Base-by-base conservation (phyloP, 2,888 invertebrate species). In the Drosophila mayaguana region DNA sequence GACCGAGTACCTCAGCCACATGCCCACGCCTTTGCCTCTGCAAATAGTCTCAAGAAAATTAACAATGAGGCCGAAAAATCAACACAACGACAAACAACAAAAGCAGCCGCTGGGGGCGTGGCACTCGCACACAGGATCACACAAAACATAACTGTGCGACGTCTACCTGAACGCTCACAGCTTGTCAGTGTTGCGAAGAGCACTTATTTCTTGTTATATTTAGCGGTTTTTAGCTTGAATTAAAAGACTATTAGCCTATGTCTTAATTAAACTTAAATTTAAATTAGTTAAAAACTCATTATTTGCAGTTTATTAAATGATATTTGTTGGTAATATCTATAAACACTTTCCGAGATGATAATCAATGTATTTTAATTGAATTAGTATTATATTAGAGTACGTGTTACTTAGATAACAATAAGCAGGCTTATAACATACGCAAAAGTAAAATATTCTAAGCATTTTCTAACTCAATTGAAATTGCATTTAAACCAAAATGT, bases 111-210 rank as follows among this genome's bases (percentile, higher is more conserved):
- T 18, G 22, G 28, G 28, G 71, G 72, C 62, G 64, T 62, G 67
- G 56, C 53, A 43, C 69, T 25, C 69, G 36, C 63, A 57, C 73
- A 70, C 32, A 32, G 28, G 28, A 32, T 11, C 32, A 32, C 32
- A 36, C 36, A 60, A 53, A 55, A 68, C 22, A 65, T 46, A 60
- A 43, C 28, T 42, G 36, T 22, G 56, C 9, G 28, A 20, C 48
- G 46, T 43, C 74, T 77, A 77, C 77, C 77, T 77, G 77, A 42
- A 63, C 34, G 55, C 18, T 60, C 50, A 54, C 57, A 57, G 74
- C 45, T 70, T 25, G 36, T 22, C 43, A 34, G 56, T n/a, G 56
- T 3, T 43, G 56, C 20, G 16, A 32, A 32, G 0, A 22, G 16
- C 18, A 11, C 32, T 4, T 43, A 1, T 14, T 14, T 16, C 9